Conservation (phyloP, 2,888 invertebrate species). For the Drosophila heteroneura region DNA sequence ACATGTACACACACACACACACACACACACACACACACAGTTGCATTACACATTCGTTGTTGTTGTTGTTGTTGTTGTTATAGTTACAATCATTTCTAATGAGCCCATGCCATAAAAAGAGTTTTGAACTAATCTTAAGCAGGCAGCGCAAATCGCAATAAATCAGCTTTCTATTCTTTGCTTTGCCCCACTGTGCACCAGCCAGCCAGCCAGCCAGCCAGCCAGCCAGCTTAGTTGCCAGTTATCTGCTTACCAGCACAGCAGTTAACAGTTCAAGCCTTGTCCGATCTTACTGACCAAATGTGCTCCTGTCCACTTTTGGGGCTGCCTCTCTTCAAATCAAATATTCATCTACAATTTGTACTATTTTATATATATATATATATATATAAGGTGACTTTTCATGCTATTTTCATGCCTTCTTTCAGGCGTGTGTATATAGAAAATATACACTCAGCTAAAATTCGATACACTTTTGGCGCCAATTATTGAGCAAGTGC, state of each 20-base stretch:
- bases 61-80: slow-evolving; percentile 66
- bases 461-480: too few relatives aligned
- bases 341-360: not conserved
- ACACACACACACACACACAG: slow-evolving; percentile 20
- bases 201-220: too few relatives aligned
- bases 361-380: too few relatives aligned
- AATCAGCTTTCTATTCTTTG: slow-evolving; percentile 5
- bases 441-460: too few relatives aligned
- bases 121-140: slow-evolving; percentile 8
- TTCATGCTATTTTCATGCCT: not conserved
- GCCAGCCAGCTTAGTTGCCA: not conserved
- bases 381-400: not conserved
- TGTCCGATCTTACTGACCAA: not conserved
- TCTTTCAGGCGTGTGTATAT: not conserved
- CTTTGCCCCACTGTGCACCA: slow-evolving; percentile 20
- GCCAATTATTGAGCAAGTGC: not conserved
- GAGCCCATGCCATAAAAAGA: slow-evolving; percentile 55
- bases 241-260: not conserved
- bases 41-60: slow-evolving; percentile 48
- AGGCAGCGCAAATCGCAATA: slow-evolving; percentile 23
- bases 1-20: slow-evolving; percentile 45
- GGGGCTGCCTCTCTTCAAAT: too few relatives aligned
- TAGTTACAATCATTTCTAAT: slow-evolving; percentile 63
- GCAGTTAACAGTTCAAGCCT: not conserved
- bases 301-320: not conserved